These are phyloP conservation scores for Zonitis immaculata DNA, from an alignment of 2,888 invertebrate species.

Conservation along the genomic window DNA sequence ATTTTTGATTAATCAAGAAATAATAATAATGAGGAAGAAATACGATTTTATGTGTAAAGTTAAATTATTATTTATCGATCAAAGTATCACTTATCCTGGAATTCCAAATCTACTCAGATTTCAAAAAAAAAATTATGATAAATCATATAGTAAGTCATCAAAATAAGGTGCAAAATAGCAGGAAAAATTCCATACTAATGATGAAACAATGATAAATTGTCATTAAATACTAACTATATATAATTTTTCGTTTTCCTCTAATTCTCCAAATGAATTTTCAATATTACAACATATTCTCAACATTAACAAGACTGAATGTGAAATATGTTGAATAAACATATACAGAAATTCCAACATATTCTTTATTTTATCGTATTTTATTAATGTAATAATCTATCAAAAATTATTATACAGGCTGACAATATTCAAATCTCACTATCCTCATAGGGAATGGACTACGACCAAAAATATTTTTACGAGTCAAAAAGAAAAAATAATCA, in stretches of 20 bases:
- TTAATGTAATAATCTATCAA: background rate
- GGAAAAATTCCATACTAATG: background rate
- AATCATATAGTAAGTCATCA: background rate
- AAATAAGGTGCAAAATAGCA: background rate
- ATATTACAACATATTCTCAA: background rate
- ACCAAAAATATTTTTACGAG: too few species aligned
- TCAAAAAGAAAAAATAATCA: too few species aligned
- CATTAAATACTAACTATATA: background rate
- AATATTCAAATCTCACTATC: too few species aligned
- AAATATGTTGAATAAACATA: background rate
- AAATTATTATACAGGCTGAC: background rate
- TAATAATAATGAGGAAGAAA: too few species aligned
- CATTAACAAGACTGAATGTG: background rate
- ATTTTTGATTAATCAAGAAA: background rate
- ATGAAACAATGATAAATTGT: too few species aligned
- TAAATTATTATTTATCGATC: background rate
- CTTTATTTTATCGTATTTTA: background rate
- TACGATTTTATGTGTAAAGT: too few species aligned
- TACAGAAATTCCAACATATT: background rate
- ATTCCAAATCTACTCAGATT: background rate
- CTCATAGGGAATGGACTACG: too few species aligned
- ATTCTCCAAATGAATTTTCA: background rate
- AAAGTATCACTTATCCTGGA: background rate
- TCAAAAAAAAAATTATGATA: background rate
- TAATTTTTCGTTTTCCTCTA: background rate